Evolutionary conservation across 2,113 vertebrate species (phyloP), one percentile per base, ranked within the genome.

Genomic region (Chionodraco myersi): DNA sequence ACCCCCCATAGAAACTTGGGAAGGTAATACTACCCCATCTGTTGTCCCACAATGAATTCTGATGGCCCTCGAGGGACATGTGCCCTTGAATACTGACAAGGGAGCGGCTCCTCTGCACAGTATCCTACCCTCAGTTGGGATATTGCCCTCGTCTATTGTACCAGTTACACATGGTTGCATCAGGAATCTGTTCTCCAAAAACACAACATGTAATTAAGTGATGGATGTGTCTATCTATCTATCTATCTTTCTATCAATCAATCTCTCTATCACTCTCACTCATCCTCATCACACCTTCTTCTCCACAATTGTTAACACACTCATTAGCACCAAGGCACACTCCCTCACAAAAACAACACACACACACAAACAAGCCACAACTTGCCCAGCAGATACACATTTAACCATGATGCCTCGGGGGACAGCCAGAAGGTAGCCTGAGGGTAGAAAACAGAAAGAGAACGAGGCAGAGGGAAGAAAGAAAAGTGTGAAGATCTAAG

Each of bases 331-430:
- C 41, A 69, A 82, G 45, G 82, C 56, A 79, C 83, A 74, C 73
- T 59, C 60, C 44, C 45, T 67, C 61, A 62, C 51, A 64, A 2
- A 44, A 11, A 75, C 3, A 44, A 82, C 71, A 82, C 64, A 75
- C 64, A 75, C 79, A 71, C 56, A 79, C 60, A 79, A 75, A 88
- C 85, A 92, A 83, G 82, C 86, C 77, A 80, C 86, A 84, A 82
- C 89, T 85, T 82, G 88, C 89, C 83, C 84, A 82, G 80, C 84
- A 90, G 83, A 89, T 83, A 76, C 85, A 86, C 79, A 83, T 91
- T 89, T 90, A 88, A 82, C 85, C 89, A 84, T 83, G 83, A 83
- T 26, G 88, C 92, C 92, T 87, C 82, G 30, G 84, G 90, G 90
- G 90, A 91, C 85, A 86, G 89, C 86, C 87, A 68, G 78, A 73